A percentile compares a stretch with the other conserved stretches of the same genome.
Conservation (phyloP, 2,113 vertebrate species). For the Tupaia chinensis region DNA sequence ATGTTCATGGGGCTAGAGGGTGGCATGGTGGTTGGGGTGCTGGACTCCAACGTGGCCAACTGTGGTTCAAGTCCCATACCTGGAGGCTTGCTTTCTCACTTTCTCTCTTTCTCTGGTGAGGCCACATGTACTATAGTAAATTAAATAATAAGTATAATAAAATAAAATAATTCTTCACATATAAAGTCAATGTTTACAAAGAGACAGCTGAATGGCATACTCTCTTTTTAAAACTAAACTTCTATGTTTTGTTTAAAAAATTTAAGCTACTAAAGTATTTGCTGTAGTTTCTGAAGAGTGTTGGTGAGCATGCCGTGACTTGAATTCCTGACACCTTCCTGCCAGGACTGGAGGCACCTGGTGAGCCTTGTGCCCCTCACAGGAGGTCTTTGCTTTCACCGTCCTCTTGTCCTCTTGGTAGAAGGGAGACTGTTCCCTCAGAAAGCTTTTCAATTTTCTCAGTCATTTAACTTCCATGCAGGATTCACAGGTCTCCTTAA, state of each 20-base stretch:
- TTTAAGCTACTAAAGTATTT: background rate
- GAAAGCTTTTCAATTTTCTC: constrained; percentile 6
- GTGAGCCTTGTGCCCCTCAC: constrained; percentile 4
- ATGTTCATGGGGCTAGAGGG: background rate
- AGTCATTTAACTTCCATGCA: constrained; percentile 53
- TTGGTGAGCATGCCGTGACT: constrained; percentile 19
- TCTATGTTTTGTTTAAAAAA: constrained; percentile 45
- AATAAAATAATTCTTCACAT: too few relatives aligned
- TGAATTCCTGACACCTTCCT: constrained; percentile 45
- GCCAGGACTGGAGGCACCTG: background rate
- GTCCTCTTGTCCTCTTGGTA: background rate
- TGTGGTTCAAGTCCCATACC: too few relatives aligned
- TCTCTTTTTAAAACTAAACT: constrained; percentile 23
- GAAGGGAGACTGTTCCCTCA: background rate
- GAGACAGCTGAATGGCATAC: background rate
- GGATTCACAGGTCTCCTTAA: background rate
- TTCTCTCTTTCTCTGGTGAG: too few relatives aligned
- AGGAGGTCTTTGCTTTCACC: background rate
- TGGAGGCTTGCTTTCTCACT: too few relatives aligned
- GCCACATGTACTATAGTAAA: too few relatives aligned
- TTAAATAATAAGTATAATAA: too few relatives aligned
- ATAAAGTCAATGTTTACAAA: background rate
- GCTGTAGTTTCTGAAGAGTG: constrained; percentile 39
- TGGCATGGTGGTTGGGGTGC: too few relatives aligned
- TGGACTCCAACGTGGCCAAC: too few relatives aligned